Evolutionary conservation across 2,113 vertebrate genomes (phyloP).

Genomic region (Orientallactaga bullata): DNA sequence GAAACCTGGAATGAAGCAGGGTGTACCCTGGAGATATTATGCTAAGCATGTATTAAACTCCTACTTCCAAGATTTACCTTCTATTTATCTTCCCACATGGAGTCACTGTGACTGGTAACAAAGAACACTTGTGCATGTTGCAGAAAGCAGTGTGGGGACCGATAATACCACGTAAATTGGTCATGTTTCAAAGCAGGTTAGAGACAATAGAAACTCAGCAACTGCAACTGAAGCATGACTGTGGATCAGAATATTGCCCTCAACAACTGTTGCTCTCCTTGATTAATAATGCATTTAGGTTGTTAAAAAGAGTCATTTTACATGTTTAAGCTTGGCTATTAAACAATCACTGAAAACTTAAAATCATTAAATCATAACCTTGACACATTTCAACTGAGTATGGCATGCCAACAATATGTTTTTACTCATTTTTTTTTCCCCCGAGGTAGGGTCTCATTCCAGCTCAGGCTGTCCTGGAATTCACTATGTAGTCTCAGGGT

Average conservation of each 20-base stretch:
- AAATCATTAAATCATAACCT: slow-evolving; percentile 69
- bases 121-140: slow-evolving; percentile 54
- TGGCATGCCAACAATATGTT: too few species aligned
- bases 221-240: too few species aligned
- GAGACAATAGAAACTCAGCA: too few species aligned
- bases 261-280: too few species aligned
- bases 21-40: background rate
- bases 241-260: too few species aligned
- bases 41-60: background rate
- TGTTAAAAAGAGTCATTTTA: background rate
- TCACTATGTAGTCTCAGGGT: too few species aligned
- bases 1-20: slow-evolving; percentile 5
- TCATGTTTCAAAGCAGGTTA: too few species aligned
- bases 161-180: background rate
- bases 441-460: too few species aligned
- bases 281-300: background rate
- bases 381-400: background rate
- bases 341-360: slow-evolving; percentile 72
- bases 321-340: slow-evolving; percentile 54
- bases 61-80: background rate
- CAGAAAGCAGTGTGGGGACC: slow-evolving; percentile 58
- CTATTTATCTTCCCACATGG: slow-evolving; percentile 27
- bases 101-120: slow-evolving; percentile 55
- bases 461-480: too few species aligned
- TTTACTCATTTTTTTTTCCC: too few species aligned